Conservation (phyloP, 2,113 vertebrate species). For the Sturnira hondurensis region DNA sequence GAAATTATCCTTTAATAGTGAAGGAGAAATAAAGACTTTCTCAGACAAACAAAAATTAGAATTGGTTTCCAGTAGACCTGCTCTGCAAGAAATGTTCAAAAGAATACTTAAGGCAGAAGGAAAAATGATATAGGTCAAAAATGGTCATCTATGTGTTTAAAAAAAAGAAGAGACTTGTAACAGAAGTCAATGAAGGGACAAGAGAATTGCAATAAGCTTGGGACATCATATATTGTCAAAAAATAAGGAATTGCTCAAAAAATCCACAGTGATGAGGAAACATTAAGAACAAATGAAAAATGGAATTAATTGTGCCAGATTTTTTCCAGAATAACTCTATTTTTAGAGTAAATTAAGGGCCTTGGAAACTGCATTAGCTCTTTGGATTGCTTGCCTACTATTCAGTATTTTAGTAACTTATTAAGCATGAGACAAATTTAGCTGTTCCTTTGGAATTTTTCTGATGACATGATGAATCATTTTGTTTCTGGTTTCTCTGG, state of each 20-base stretch:
- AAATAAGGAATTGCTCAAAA: neutral
- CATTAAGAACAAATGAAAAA: slow-evolving; percentile 21
- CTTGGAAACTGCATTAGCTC: neutral
- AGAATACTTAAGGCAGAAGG: too few relatives aligned
- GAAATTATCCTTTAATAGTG: neutral
- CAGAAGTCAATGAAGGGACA: neutral
- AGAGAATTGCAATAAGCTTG: neutral
- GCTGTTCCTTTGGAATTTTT: neutral
- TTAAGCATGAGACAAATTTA: neutral
- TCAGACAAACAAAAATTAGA: too few relatives aligned
- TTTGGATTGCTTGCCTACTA: neutral
- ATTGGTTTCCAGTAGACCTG: too few relatives aligned
- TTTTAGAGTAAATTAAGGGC: neutral
- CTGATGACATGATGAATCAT: neutral
- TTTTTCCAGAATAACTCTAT: neutral
- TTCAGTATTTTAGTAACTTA: neutral
- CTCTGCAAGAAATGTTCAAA: too few relatives aligned
- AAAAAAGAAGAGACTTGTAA: neutral
- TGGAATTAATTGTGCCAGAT: neutral
- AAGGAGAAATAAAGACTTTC: neutral
- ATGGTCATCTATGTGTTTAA: neutral
- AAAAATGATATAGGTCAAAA: too few relatives aligned
- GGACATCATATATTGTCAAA: neutral
- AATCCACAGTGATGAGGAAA: too few relatives aligned
- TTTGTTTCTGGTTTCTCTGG: slow-evolving; percentile 29